These are phyloP conservation scores for Zoanthus sansibaricus DNA, from an alignment of 92 coral and sea anemone genomes.

Conservation along the genomic window DNA sequence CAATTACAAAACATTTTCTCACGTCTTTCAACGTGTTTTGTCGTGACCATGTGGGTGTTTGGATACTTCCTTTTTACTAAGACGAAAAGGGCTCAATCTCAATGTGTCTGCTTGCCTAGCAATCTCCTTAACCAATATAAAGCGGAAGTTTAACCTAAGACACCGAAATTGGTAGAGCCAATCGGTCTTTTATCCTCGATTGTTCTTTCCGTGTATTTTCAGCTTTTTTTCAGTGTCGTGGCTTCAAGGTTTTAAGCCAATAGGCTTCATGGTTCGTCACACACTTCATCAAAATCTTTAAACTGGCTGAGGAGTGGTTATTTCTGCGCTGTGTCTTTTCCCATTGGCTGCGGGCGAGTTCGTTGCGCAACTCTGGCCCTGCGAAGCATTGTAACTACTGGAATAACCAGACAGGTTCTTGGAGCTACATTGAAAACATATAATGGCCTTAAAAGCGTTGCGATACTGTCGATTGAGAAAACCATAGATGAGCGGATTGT, in stretches of 20 bases:
- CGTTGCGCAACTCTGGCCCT: neutral
- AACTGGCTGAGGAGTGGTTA: neutral
- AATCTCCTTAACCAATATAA: too few species aligned
- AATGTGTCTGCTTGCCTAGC: too few species aligned
- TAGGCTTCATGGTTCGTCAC: neutral
- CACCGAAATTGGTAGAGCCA: too few species aligned
- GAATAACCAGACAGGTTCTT: neutral
- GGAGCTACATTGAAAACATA: slow-evolving; percentile 12
- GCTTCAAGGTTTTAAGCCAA: neutral
- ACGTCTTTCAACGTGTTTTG: too few species aligned
- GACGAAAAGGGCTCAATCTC: too few species aligned
- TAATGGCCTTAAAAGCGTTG: slow-evolving; percentile 64
- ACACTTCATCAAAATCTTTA: neutral
- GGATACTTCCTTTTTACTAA: too few species aligned
- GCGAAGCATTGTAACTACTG: slow-evolving; percentile 31
- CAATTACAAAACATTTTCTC: too few species aligned
- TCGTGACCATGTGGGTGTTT: too few species aligned
- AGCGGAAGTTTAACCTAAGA: too few species aligned
- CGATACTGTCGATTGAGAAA: slow-evolving; percentile 77
- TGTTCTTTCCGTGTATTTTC: too few species aligned
- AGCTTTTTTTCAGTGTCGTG: neutral
- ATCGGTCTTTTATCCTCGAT: too few species aligned
- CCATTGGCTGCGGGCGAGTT: slow-evolving; percentile 26
- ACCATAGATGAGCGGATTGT: slow-evolving; percentile 85
- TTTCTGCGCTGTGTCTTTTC: neutral